A percentile compares a stretch with the other conserved stretches of the same genome.
Conservation (phyloP, 1,140 invertebrate species). For the Trichogramma pretiosum region DNA sequence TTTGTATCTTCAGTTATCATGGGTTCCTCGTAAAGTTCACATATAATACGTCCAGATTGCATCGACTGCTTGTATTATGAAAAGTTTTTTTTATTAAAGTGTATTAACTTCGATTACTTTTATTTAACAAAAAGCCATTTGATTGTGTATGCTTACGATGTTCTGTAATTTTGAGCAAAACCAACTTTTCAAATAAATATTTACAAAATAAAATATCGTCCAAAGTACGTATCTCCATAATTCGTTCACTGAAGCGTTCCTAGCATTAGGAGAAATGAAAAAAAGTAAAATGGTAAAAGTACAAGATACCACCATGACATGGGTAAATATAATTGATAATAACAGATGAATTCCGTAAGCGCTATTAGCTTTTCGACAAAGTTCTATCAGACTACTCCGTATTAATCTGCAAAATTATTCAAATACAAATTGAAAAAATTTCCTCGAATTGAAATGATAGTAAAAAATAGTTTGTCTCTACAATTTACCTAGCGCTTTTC, state of each 20-base stretch:
- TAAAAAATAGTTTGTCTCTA: neutral
- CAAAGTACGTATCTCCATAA: neutral
- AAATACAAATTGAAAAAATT: neutral
- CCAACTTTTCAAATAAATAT: neutral
- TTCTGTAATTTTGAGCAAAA: neutral
- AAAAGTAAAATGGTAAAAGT: neutral
- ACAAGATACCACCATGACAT: neutral
- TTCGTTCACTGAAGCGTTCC: neutral
- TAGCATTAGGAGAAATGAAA: neutral
- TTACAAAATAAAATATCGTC: neutral
- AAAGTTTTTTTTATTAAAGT: neutral
- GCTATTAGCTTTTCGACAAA: slow-evolving; percentile 8
- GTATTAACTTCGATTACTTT: neutral
- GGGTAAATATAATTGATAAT: neutral
- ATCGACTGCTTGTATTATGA: neutral
- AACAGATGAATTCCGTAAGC: slow-evolving; percentile 6
- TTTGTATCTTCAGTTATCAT: slow-evolving; percentile 1
- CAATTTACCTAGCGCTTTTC: neutral
- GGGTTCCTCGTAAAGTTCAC: slow-evolving; percentile 9
- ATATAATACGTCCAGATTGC: neutral
- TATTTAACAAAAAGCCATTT: neutral
- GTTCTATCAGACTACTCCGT: slow-evolving; percentile 5
- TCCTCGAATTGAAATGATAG: neutral
- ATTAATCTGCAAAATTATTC: slow-evolving; percentile 1
- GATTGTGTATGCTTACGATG: neutral